phyloP scores from a whole-genome alignment of 2,797 vertebrate species.

The Trichosurus vulpecula region DNA sequence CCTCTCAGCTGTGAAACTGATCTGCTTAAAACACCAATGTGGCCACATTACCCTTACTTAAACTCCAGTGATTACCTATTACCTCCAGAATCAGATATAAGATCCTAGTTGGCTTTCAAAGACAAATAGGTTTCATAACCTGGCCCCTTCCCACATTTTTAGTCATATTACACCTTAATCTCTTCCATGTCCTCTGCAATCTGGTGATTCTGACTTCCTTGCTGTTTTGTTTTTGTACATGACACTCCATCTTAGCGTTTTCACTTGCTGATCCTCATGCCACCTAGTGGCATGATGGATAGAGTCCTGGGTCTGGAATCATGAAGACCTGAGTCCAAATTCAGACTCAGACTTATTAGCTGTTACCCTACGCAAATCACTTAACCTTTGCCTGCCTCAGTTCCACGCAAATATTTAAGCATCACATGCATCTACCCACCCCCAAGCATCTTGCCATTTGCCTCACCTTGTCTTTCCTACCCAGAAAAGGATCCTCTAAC shows the following conservation, averaged over 20 bases:
- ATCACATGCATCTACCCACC: not conserved
- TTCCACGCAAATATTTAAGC: not conserved
- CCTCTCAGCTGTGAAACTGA: not conserved
- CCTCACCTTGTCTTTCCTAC: not conserved
- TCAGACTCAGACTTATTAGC: not conserved
- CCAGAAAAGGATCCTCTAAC: not conserved
- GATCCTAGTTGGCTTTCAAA: not conserved
- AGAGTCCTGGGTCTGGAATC: not conserved
- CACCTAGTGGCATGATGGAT: not conserved
- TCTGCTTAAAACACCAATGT: not conserved
- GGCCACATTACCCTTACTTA: not conserved
- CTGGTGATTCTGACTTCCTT: not conserved
- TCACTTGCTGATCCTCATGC: not conserved
- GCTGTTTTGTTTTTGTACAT: not conserved
- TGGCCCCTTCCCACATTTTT: not conserved
- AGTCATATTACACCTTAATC: not conserved
- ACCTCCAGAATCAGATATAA: not conserved
- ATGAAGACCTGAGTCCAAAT: not conserved
- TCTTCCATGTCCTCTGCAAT: not conserved
- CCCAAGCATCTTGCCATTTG: not conserved
- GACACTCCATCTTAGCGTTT: not conserved
- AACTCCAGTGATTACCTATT: not conserved
- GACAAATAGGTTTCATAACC: not conserved
- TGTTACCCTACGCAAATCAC: not conserved
- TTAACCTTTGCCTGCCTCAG: not conserved